Conservation (phyloP, 2,113 vertebrate genomes). For the Emberiza fucata region DNA sequence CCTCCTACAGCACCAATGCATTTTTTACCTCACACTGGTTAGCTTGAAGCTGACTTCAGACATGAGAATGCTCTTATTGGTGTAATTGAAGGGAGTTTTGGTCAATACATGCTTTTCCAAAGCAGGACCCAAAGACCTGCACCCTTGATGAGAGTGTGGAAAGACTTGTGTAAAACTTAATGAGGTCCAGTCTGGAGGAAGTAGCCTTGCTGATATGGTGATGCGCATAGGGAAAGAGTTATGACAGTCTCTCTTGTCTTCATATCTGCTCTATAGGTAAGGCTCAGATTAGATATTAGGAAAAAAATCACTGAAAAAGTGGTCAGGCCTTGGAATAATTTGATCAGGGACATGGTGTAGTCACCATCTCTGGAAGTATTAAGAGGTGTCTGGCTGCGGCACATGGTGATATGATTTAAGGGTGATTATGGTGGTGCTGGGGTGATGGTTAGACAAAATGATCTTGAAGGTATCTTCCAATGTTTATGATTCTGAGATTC, state of each 20-base stretch:
- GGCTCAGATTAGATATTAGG: not conserved
- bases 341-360: fast-evolving
- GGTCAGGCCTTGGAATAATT: not conserved
- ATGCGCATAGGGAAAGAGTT: not conserved
- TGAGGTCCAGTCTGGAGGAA: not conserved
- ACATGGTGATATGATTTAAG: not conserved
- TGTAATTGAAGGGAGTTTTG: not conserved
- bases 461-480: not conserved
- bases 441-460: not conserved
- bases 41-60: not conserved
- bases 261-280: not conserved
- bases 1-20: not conserved
- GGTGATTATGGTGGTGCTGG: not conserved
- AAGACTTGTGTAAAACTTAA: not conserved
- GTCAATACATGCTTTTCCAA: not conserved
- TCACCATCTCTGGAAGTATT: not conserved
- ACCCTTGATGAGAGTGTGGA: not conserved
- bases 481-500: not conserved
- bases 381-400: not conserved
- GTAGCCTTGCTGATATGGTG: not conserved
- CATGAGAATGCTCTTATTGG: not conserved
- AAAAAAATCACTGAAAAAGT: not conserved
- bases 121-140: not conserved
- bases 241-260: not conserved
- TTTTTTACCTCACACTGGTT: not conserved